phyloP scores from a whole-genome alignment of 2,888 invertebrate species.

The Trypoxylon attenuatum region DNA sequence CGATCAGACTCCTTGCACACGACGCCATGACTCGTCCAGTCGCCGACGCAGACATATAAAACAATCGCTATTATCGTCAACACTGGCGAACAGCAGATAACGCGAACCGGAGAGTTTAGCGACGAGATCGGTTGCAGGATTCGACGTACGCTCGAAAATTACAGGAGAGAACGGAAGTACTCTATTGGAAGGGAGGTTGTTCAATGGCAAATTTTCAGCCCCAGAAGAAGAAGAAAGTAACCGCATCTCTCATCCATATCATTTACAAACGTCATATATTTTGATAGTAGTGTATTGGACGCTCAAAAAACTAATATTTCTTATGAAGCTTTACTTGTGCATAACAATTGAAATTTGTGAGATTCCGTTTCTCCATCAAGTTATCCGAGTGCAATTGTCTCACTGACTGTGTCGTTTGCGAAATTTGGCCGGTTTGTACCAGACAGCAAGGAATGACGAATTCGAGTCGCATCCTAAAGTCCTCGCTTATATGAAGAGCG shows the following conservation, averaged over 20 bases:
- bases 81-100: constrained; percentile 22
- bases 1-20: constrained; percentile 12
- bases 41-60: constrained; percentile 11
- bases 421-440: no score
- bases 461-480: no score
- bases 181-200: constrained; percentile 5
- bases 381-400: no score
- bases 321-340: no score
- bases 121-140: constrained; percentile 22
- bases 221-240: constrained; percentile 48
- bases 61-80: constrained; percentile 33
- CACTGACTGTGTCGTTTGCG: no score
- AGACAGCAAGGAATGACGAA: no score
- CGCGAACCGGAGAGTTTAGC: not conserved
- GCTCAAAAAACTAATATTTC: no score
- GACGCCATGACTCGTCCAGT: constrained; percentile 5
- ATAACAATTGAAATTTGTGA: no score
- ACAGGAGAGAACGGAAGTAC: constrained; percentile 23
- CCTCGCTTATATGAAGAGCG: no score
- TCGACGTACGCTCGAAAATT: constrained; percentile 34
- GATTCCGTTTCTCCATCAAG: no score
- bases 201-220: not conserved
- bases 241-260: constrained; percentile 19
- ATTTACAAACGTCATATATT: constrained; percentile 39
- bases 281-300: constrained; percentile 66